Evolutionary conservation across 2,888 invertebrate genomes (phyloP), one percentile per base, ranked within the genome.

Genomic region (Erpobdella octoculata): DNA sequence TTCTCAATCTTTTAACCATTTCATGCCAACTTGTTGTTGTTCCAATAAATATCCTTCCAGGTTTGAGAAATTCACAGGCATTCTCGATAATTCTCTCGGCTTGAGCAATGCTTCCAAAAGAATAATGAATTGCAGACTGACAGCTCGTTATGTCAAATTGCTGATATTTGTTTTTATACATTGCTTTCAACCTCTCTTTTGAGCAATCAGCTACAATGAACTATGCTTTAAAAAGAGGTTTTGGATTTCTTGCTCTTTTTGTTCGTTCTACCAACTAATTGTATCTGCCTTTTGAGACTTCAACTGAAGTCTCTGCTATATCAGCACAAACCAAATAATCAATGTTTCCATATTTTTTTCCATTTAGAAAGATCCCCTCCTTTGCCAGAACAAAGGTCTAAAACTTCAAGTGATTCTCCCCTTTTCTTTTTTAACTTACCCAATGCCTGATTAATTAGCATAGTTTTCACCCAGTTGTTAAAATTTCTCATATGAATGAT

Each of bases 391-490:
- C 95, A 93, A 86, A 98, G 89, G 82, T 98, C 98, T 70, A 96
- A 85, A 0, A 93, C 91, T 1, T 21, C 21, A 25, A 53, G 74
- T 31, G 48, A 21, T 6, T 73, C 64, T 48, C 73, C 74, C 8
- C 74, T 64, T n/a, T n/a, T n/a, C n/a, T n/a, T n/a, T n/a, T n/a
- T n/a, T n/a, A 84, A 76, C 87, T 86, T 79, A 87, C 88, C 62
- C 88, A 86, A 82, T 88, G 89, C 75, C 85, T 90, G 88, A 87
- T 91, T 89, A 78, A 99, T 96, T 0, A 95, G 86, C 86, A 93
- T 91, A 83, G 92, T 92, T 85, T 98, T 99, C 18, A 95, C 89
- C 97, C 97, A 99, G 83, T 99, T 98, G 83, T 99, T 98, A 81
- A 97, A 95, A 84, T 96, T 98, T 76, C 98, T 87, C 86, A 98